Evolutionary conservation across 2,113 vertebrate genomes (phyloP).

Genomic region (Diphyllodes magnificus): DNA sequence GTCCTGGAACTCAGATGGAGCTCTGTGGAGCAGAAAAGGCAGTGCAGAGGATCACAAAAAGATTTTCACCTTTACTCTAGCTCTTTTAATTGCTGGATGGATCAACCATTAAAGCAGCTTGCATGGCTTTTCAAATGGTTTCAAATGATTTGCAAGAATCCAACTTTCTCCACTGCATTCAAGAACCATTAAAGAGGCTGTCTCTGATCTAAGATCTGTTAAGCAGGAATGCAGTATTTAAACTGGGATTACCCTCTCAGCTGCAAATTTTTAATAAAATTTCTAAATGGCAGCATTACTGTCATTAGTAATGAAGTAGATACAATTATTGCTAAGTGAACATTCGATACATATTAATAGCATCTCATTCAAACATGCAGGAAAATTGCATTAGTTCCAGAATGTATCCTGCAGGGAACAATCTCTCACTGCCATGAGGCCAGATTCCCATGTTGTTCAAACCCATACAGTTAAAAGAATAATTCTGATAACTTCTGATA

Average conservation of each 20-base stretch:
- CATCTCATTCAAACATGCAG: neutral
- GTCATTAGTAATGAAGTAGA: constrained; percentile 28
- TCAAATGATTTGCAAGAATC: neutral
- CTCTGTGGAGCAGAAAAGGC: neutral
- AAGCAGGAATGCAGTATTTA: neutral
- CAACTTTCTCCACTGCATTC: neutral
- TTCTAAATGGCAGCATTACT: neutral
- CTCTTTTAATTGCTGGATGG: neutral
- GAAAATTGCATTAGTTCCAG: constrained; percentile 27
- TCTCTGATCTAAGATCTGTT: neutral
- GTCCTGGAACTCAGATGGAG: neutral
- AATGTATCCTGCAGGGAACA: constrained; percentile 2
- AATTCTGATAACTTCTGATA: neutral
- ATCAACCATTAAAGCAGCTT: neutral
- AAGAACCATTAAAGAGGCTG: neutral
- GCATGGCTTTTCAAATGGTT: neutral
- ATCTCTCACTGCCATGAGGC: neutral
- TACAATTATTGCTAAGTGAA: constrained; percentile 47
- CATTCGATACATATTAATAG: constrained; percentile 26
- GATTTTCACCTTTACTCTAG: neutral
- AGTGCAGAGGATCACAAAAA: neutral
- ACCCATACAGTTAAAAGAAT: neutral
- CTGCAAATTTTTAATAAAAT: constrained; percentile 19
- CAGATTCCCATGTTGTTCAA: neutral
- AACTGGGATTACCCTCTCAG: neutral